Base-by-base conservation (phyloP, 2,797 vertebrate species). In the Aplochiton taeniatus region DNA sequence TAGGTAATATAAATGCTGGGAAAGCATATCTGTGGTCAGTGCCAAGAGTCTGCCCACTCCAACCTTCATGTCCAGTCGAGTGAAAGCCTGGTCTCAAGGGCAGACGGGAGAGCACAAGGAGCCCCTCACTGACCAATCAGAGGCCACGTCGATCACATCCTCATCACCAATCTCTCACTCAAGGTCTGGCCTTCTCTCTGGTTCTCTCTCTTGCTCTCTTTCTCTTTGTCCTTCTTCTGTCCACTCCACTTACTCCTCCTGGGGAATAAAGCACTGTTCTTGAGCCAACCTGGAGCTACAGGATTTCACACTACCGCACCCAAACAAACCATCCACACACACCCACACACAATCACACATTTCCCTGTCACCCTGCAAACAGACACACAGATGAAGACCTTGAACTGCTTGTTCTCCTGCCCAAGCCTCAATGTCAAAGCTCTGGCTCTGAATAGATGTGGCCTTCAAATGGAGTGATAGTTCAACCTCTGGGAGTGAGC, bases 221-320 rank as follows among this genome's bases (percentile, higher is more conserved):
- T 31, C 31, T 31, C 31, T 31, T 6, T 31, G 3, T 31, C 31
- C 56, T 73, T 83, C 73, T 75, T 84, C 74, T 72, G n/a, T 75
- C 80, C 76, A 76, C 66, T 74, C 49, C 60, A 70, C 55, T 78
- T 77, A 54, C 70, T 77, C 67, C 66, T 83, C 73, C 68, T 63
- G 75, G 70, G 73, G 69, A 82, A 65, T 75, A 70, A 82, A 74
- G 68, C 78, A 78, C 78, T 81, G 82, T 72, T 65, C 67, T 81
- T 74, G 48, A 82, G 83, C 85, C 73, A 84, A 81, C 76, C 85
- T 59, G 60, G 80, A 83, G 84, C 78, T 82, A 78, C 75, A 78
- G 78, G 66, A 77, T 73, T 58, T 60, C 11, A 65, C 58, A 50
- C 61, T 66, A 65, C 62, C 69, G 68, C 69, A 63, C 47, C 54